Conservation (phyloP, 37 sponge, comb jelly and placozoan genomes). For the Eunapius fragilis region DNA sequence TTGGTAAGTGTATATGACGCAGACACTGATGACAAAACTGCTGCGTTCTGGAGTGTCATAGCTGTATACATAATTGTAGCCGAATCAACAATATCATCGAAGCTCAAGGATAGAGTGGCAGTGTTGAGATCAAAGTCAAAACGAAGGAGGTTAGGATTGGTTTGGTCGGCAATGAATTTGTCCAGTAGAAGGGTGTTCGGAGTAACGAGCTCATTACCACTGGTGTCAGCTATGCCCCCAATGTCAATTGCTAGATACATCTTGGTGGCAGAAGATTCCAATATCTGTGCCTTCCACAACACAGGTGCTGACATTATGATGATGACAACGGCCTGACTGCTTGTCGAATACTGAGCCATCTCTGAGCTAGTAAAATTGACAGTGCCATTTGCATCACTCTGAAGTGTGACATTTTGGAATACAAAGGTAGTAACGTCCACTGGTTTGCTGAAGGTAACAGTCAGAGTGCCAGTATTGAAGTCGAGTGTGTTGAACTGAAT, state of each 20-base stretch:
- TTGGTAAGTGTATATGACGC: slow-evolving; percentile 37
- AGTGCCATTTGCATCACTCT: slow-evolving; percentile 21
- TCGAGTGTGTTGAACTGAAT: slow-evolving; percentile 63
- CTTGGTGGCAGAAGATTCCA: not conserved
- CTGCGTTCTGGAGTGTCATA: slow-evolving; percentile 61
- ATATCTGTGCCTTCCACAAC: not conserved
- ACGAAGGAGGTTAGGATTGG: slow-evolving; percentile 58
- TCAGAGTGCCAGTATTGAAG: slow-evolving; percentile 68
- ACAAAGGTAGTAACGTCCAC: slow-evolving; percentile 63
- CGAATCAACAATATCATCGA: slow-evolving; percentile 88
- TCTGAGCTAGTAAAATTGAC: not conserved
- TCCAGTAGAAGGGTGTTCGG: slow-evolving; percentile 1
- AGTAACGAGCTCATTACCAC: slow-evolving; percentile 40
- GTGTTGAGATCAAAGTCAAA: slow-evolving; percentile 80
- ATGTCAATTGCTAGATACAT: slow-evolving; percentile 43
- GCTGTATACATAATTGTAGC: slow-evolving; percentile 44
- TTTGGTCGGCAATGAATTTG: slow-evolving; percentile 54
- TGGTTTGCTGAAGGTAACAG: slow-evolving; percentile 72
- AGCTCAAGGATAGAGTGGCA: slow-evolving; percentile 66
- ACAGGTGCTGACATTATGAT: not conserved
- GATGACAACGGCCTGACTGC: not conserved
- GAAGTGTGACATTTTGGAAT: slow-evolving; percentile 53
- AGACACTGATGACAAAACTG: slow-evolving; percentile 22
- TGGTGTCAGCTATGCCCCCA: slow-evolving; percentile 67
- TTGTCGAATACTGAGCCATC: not conserved